Evolutionary conservation across 2,888 invertebrate species (phyloP).

Genomic region (Crematogaster levior): DNA sequence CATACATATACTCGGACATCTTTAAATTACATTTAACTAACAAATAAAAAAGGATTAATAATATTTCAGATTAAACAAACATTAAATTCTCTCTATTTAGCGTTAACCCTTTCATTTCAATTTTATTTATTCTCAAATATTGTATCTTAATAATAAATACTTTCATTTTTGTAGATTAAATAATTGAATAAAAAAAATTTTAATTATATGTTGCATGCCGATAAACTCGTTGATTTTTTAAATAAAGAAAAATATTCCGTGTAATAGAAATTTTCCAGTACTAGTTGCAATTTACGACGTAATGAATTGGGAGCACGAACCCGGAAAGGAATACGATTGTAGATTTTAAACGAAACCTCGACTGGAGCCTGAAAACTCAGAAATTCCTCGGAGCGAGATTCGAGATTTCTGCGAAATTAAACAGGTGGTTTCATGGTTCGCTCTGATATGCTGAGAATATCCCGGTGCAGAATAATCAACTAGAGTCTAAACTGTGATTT

Average conservation of each 20-base stretch:
- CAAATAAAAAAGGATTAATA: background rate
- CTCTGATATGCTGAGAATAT: background rate
- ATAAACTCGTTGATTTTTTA: background rate
- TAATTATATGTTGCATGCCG: background rate
- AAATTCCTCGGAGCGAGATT: background rate
- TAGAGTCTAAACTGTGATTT: background rate
- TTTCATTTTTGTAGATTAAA: background rate
- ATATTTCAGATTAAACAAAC: slow-evolving; percentile 1
- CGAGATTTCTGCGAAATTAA: slow-evolving; percentile 38
- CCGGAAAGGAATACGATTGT: background rate
- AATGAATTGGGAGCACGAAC: slow-evolving; percentile 22
- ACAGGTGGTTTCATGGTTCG: slow-evolving; percentile 24
- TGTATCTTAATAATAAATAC: background rate
- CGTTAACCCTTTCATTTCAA: background rate
- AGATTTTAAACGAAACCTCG: slow-evolving; percentile 22
- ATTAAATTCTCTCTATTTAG: background rate
- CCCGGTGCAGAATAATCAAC: background rate
- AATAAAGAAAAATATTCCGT: background rate
- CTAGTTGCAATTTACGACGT: slow-evolving; percentile 14
- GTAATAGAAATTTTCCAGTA: background rate
- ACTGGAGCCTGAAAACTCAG: background rate
- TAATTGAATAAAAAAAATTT: background rate
- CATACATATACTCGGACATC: background rate
- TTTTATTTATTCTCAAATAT: background rate
- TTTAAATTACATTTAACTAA: background rate